phyloP scores from a whole-genome alignment of 2,888 invertebrate genomes.

The Ophion costatus region DNA sequence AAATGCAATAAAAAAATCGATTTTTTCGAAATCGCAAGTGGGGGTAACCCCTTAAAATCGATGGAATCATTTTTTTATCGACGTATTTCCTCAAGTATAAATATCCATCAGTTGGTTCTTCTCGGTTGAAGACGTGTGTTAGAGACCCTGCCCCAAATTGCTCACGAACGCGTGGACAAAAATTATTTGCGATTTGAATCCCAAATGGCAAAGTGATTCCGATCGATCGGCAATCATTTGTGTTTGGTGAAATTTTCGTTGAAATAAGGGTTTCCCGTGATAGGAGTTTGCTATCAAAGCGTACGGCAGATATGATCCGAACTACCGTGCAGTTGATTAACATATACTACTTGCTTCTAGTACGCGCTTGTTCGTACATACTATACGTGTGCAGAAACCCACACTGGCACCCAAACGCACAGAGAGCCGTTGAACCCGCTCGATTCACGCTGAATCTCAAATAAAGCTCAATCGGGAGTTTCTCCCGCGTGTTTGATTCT shows the following conservation, averaged over 20 bases:
- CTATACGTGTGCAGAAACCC: neutral
- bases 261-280: neutral
- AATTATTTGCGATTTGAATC: too few species aligned
- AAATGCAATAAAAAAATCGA: too few species aligned
- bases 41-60: too few species aligned
- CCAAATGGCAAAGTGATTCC: neutral
- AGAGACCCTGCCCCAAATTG: too few species aligned
- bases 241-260: neutral
- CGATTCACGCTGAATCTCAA: slow-evolving; percentile 37
- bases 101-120: neutral
- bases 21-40: too few species aligned
- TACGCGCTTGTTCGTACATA: neutral
- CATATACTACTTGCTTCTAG: neutral
- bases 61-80: too few species aligned
- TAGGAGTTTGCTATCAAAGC: neutral
- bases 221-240: neutral
- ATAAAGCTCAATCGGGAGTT: slow-evolving; percentile 44
- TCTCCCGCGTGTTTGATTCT: slow-evolving; percentile 51
- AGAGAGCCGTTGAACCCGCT: slow-evolving; percentile 20
- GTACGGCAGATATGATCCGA: slow-evolving; percentile 15
- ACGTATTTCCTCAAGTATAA: too few species aligned
- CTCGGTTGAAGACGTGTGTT: neutral
- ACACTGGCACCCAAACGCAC: neutral
- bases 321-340: slow-evolving; percentile 21
- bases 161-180: too few species aligned